Percentiles rank a stretch among this genome's conserved stretches.
phyloP scores from a whole-genome alignment of 2,113 vertebrate species.

The Xiphophorus maculatus region DNA sequence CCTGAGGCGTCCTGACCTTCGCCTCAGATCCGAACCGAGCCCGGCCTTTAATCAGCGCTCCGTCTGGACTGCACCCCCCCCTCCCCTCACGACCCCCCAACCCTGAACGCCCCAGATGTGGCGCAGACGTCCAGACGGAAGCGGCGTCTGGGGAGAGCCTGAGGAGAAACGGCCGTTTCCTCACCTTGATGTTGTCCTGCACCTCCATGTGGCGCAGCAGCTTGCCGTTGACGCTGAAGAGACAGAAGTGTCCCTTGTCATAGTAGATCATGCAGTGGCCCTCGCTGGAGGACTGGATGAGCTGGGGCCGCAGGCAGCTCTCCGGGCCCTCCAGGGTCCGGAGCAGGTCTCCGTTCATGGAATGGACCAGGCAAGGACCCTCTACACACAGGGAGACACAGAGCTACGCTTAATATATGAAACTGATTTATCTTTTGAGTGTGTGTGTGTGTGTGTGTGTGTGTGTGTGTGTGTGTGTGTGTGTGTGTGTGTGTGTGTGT shows the following conservation, averaged over 20 bases:
- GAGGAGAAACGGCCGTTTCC: not conserved
- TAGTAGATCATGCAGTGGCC: constrained; percentile 96
- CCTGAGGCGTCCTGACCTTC: constrained; percentile 58
- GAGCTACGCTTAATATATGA: not conserved
- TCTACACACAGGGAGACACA: constrained; percentile 73
- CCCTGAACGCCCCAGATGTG: constrained; percentile 66
- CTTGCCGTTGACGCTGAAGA: constrained; percentile 95
- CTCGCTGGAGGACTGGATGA: constrained; percentile 92
- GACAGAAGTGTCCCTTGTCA: constrained; percentile 89
- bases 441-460: no score
- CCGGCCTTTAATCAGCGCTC: constrained; percentile 83
- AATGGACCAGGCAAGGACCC: constrained; percentile 98
- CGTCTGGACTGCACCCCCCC: not conserved
- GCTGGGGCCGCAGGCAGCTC: constrained; percentile 84
- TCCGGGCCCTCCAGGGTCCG: constrained; percentile 89
- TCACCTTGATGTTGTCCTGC: constrained; percentile 91
- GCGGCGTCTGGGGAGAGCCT: not conserved
- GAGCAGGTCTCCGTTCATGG: constrained; percentile 98
- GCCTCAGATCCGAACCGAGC: constrained; percentile 45
- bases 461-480: no score
- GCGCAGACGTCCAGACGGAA: constrained; percentile 65
- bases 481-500: no score
- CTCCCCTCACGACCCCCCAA: not conserved
- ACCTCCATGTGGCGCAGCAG: constrained; percentile 88
- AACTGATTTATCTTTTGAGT: not conserved